phyloP scores from a whole-genome alignment of 2,888 invertebrate species.

The Apotomis turbidana region DNA sequence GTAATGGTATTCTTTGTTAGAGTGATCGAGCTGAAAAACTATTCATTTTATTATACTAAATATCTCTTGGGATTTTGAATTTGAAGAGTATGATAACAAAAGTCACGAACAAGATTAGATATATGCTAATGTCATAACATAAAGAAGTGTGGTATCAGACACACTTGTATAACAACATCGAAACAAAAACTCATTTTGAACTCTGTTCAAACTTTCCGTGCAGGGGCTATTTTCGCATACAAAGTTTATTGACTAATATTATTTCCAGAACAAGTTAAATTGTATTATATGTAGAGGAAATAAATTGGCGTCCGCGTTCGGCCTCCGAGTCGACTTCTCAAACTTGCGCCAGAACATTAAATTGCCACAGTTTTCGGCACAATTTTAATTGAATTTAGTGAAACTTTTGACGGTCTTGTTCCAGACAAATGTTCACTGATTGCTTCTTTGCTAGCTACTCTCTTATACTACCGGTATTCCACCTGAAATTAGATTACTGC shows the following conservation, averaged over 20 bases:
- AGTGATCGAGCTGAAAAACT: too few species aligned
- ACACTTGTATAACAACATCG: too few species aligned
- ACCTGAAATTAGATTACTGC: too few species aligned
- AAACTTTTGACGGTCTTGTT: slow-evolving; percentile 7
- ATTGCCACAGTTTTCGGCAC: slow-evolving; percentile 5
- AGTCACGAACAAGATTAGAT: too few species aligned
- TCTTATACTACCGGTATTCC: background rate
- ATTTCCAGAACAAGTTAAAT: slow-evolving; percentile 8
- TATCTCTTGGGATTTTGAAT: too few species aligned
- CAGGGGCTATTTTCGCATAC: background rate
- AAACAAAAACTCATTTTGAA: background rate
- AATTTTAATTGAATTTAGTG: slow-evolving; percentile 10
- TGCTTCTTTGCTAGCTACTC: background rate
- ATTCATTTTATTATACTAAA: too few species aligned
- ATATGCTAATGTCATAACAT: too few species aligned
- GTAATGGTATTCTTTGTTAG: too few species aligned
- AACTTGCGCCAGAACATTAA: slow-evolving; percentile 13
- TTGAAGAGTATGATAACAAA: too few species aligned
- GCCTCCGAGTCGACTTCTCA: slow-evolving; percentile 15
- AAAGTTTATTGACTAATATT: background rate
- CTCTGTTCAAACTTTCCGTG: background rate
- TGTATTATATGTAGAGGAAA: background rate
- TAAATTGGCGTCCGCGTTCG: background rate
- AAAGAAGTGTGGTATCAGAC: too few species aligned
- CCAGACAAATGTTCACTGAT: slow-evolving; percentile 1